Percentiles rank a stretch among this genome's conserved stretches.
phyloP scores from a whole-genome alignment of 1,140 invertebrate species.

The Lepidurus couesii region DNA sequence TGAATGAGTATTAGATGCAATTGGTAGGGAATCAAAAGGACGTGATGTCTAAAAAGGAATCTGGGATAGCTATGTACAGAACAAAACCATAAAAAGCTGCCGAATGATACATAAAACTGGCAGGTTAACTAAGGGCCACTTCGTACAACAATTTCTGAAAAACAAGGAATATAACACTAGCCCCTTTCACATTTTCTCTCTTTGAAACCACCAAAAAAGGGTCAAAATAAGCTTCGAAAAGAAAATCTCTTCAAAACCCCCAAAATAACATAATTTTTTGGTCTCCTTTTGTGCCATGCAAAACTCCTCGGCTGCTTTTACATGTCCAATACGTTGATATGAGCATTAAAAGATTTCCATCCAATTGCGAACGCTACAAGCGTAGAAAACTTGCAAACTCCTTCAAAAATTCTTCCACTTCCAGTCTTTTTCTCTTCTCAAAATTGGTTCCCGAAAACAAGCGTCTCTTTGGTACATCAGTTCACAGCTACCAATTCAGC shows the following conservation, averaged over 20 bases:
- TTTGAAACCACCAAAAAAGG: conserved; percentile 25
- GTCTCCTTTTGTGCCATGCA: conserved; percentile 12
- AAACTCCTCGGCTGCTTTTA: background rate
- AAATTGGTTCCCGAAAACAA: conserved; percentile 19
- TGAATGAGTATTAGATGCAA: background rate
- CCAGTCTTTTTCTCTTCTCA: background rate
- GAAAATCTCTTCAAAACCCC: background rate
- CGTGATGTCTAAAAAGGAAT: background rate
- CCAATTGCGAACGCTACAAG: background rate
- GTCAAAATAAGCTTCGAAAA: background rate
- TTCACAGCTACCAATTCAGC: conserved; percentile 18
- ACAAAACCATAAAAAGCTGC: background rate
- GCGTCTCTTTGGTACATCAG: conserved; percentile 13
- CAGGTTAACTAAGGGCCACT: background rate
- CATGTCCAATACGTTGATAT: background rate
- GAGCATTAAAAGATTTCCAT: conserved; percentile 4
- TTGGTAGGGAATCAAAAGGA: background rate
- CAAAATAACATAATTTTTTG: conserved; percentile 1
- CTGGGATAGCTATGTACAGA: background rate
- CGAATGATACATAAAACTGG: background rate
- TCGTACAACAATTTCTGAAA: background rate
- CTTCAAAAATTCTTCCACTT: background rate
- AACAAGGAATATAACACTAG: conserved; percentile 23
- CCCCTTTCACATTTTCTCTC: background rate
- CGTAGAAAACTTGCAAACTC: background rate